Base-by-base conservation (phyloP, 2,888 invertebrate species). In the Junonia oenone region DNA sequence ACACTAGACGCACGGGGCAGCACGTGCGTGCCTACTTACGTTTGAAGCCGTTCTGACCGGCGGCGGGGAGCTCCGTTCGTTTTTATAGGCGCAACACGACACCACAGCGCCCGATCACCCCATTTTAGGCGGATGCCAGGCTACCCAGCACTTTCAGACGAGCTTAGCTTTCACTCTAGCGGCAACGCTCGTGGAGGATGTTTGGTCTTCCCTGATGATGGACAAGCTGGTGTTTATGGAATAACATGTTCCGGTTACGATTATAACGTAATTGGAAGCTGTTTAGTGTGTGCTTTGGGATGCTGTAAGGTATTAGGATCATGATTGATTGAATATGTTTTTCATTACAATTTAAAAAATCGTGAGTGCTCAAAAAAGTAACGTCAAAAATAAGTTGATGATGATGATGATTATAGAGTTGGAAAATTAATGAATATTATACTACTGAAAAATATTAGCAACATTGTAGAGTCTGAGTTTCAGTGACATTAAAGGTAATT, bases 1-100 rank as follows among this genome's bases (percentile, higher is more conserved):
- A 66, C 76, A 78, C 78, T 71, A 66, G 67, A 64, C 72, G 68
- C 65, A 72, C 67, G 73, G 67, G 68, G 47, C 15, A 65, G 55
- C 56, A 72, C 86, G 80, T 83, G 79, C 83, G 85, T 69, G 78
- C 76, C 69, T 81, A 97, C 97, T 97, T 96, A 97, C 97, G 96
- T 96, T 96, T 94, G 95, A 95, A 96, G 97, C 96, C 96, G 96
- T 96, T 97, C 97, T 97, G 97, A 95, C 94, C 94, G 94, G 93
- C 92, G 92, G 92, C 92, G 92, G 92, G 92, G 92, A 90, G 91
- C 89, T 82, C 83, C 83, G 89, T 89, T 91, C 91, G 91, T 92
- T 94, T 95, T 94, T 95, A 95, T 95, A 94, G 94, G 87, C 91
- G 95, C 93, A 94, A 95, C 92, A 93, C 93, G 94, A 95, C 93